Conservation (phyloP, 2,888 invertebrate genomes). For the Tanytarsus gracilentus region DNA sequence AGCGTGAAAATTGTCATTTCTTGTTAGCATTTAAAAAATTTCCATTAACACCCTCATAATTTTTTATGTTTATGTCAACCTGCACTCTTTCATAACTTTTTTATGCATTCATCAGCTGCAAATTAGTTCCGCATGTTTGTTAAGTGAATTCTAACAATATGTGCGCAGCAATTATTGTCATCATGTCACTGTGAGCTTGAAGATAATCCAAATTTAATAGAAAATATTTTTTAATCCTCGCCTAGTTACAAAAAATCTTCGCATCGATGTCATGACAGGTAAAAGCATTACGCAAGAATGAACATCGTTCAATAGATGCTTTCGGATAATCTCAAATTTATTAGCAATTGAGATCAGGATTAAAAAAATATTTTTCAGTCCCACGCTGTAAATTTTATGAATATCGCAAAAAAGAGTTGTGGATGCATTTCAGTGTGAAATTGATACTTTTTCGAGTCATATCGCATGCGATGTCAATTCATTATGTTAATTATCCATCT, state of each 20-base stretch:
- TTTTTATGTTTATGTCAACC: constrained; percentile 5
- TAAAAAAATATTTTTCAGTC: too few species aligned
- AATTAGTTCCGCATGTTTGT: constrained; percentile 1
- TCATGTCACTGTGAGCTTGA: background rate
- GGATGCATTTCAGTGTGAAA: background rate
- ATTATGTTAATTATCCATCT: background rate
- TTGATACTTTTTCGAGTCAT: background rate
- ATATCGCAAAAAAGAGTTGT: background rate
- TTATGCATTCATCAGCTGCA: constrained; percentile 10
- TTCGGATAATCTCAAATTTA: background rate
- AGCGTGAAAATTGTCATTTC: background rate
- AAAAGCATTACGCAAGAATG: background rate
- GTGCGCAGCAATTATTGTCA: too few species aligned
- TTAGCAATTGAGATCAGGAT: background rate
- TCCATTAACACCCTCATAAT: constrained; percentile 10
- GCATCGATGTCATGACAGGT: background rate
- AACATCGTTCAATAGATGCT: background rate
- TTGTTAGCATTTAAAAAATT: background rate
- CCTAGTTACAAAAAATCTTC: background rate
- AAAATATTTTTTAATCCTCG: background rate
- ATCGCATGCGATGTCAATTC: background rate
- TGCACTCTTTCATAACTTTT: background rate
- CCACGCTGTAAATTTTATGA: too few species aligned
- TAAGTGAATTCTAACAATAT: background rate
- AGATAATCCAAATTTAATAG: constrained; percentile 21